Base-by-base conservation (phyloP, 2,888 invertebrate species). In the Chironomus tentans region DNA sequence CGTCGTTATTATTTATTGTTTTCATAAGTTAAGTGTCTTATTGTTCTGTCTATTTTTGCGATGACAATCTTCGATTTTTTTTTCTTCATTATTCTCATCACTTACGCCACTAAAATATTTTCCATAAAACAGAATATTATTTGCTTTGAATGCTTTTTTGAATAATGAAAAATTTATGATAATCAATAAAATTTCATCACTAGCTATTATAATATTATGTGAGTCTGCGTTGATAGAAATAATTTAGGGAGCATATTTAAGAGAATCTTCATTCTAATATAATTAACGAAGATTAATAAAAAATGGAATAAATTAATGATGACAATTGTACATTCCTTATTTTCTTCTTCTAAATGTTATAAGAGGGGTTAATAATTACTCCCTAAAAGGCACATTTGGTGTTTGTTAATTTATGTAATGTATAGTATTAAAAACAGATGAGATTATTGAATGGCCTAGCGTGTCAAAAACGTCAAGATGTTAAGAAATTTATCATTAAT, bases 401-500 rank as follows among this genome's bases (percentile, higher is more conserved):
- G 73, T 73, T 65, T 65, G 73, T 73, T 73, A 38, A 22, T 73
- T 73, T 62, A 70, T 50, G 72, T 28, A 18, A 38, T 21, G 15
- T 13, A 46, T 65, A 6, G 21, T 38, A 62, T 62, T 62, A 65
- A 28, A 65, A 74, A 47, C 65, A 74, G 47, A 74, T 74, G 73
- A 74, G 62, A 65, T 4, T 18, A n/a, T n/a, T n/a, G n/a, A n/a
- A n/a, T n/a, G n/a, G n/a, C n/a, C n/a, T n/a, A n/a, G n/a, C n/a
- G n/a, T n/a, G n/a, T n/a, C n/a, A n/a, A n/a, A n/a, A n/a, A n/a
- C n/a, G n/a, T n/a, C n/a, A n/a, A n/a, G n/a, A n/a, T n/a, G n/a
- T n/a, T n/a, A n/a, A n/a, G n/a, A n/a, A n/a, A n/a, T n/a, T n/a
- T n/a, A n/a, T n/a, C n/a, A n/a, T n/a, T n/a, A n/a, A n/a, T n/a